phyloP scores from a whole-genome alignment of 2,888 invertebrate genomes.

The Dasypogon diadema region DNA sequence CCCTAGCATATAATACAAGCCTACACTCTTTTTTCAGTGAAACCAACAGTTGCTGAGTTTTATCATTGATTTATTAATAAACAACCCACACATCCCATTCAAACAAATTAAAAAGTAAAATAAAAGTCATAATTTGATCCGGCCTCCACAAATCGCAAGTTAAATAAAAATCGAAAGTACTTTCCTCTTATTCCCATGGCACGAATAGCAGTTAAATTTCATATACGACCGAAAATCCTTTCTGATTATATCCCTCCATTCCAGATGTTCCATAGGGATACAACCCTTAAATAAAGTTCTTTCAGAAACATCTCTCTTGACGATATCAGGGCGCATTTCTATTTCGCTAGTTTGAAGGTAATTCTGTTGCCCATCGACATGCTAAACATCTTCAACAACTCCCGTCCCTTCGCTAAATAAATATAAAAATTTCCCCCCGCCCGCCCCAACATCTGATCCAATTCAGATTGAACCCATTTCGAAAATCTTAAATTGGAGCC shows the following conservation, averaged over 20 bases:
- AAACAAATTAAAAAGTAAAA: too few relatives aligned
- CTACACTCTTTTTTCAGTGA: too few relatives aligned
- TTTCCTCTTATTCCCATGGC: not conserved
- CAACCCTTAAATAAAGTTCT: slow-evolving; percentile 33
- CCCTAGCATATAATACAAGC: too few relatives aligned
- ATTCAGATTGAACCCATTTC: slow-evolving; percentile 32
- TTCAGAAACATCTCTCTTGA: slow-evolving; percentile 25
- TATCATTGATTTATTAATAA: too few relatives aligned
- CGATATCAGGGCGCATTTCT: slow-evolving; percentile 27
- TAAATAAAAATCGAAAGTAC: too few relatives aligned
- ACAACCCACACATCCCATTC: too few relatives aligned
- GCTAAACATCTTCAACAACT: slow-evolving; percentile 20
- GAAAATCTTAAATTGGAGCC: slow-evolving; percentile 54
- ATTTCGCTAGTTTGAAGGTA: slow-evolving; percentile 45
- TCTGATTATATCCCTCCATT: slow-evolving; percentile 28
- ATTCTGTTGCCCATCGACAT: slow-evolving; percentile 42
- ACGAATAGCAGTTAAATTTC: slow-evolving; percentile 43
- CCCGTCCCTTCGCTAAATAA: not conserved
- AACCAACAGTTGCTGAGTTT: too few relatives aligned
- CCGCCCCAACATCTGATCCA: slow-evolving; percentile 34
- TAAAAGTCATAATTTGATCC: too few relatives aligned
- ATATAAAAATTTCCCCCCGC: slow-evolving; percentile 23
- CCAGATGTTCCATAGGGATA: slow-evolving; percentile 41
- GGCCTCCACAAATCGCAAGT: too few relatives aligned
- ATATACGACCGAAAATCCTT: slow-evolving; percentile 33